Evolutionary conservation across 2,113 vertebrate species (phyloP).

Genomic region (Heptranchias perlo): DNA sequence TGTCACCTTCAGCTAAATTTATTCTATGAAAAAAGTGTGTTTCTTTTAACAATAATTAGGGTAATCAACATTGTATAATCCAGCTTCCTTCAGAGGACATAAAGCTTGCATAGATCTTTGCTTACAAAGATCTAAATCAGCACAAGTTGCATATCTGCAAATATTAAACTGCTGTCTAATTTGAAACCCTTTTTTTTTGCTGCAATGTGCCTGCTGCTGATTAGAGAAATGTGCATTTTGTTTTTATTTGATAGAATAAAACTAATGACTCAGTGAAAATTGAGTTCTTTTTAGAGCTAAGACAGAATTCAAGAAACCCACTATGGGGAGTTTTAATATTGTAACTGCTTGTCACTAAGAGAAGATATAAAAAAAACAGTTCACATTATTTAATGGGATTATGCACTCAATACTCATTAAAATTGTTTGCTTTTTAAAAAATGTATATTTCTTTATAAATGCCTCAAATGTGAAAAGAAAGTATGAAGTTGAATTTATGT

Average conservation of each 20-base stretch:
- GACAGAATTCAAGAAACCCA: background rate
- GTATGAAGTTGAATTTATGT: too few relatives aligned
- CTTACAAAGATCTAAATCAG: background rate
- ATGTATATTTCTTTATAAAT: too few relatives aligned
- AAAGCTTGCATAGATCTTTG: background rate
- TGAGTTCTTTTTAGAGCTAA: background rate
- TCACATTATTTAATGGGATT: background rate
- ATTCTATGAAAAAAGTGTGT: background rate
- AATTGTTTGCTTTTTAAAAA: too few relatives aligned
- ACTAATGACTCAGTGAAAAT: too few relatives aligned
- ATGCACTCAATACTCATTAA: too few relatives aligned
- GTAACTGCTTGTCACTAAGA: background rate
- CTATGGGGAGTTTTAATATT: background rate
- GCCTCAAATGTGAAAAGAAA: too few relatives aligned
- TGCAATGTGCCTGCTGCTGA: background rate
- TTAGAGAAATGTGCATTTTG: background rate
- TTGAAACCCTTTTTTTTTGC: background rate
- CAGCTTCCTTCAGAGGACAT: background rate
- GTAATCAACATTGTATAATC: background rate
- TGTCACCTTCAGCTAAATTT: background rate
- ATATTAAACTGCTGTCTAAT: background rate
- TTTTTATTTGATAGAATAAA: background rate
- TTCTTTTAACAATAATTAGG: background rate
- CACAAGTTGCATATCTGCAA: background rate
- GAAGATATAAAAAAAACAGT: background rate